phyloP scores from a whole-genome alignment of 2,888 invertebrate species.

The Caenorhabditis zanzibari region DNA sequence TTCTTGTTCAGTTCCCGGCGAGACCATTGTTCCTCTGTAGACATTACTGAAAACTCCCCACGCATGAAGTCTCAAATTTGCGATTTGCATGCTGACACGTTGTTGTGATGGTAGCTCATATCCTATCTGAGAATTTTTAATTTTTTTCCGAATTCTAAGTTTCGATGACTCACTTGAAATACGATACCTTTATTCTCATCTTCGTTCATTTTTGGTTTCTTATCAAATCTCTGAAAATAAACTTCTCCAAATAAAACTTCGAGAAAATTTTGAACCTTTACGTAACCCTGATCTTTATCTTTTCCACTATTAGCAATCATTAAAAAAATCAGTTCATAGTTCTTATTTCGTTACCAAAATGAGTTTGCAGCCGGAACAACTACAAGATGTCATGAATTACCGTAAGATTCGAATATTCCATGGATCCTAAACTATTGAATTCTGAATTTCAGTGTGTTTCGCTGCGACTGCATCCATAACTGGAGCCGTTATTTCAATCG shows the following conservation, averaged over 20 bases:
- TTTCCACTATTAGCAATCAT: background rate
- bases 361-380: constrained; percentile 31
- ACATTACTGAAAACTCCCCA: constrained; percentile 72
- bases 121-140: constrained; percentile 50
- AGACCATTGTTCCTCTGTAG: constrained; percentile 64
- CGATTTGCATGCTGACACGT: constrained; percentile 63
- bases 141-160: background rate
- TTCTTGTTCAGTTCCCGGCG: constrained; percentile 65
- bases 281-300: background rate
- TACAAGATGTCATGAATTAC: constrained; percentile 35
- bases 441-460: constrained; percentile 16
- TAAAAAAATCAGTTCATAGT: background rate
- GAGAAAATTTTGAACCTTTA: background rate
- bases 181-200: constrained; percentile 63
- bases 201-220: constrained; percentile 52
- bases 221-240: background rate
- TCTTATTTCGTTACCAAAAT: constrained; percentile 13
- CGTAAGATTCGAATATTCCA: constrained; percentile 4
- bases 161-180: constrained; percentile 50
- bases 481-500: constrained; percentile 18
- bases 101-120: constrained; percentile 67
- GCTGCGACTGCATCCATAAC: constrained; percentile 27
- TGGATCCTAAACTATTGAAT: background rate
- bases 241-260: background rate
- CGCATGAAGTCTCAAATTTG: constrained; percentile 67